Conservation (phyloP, 2,113 vertebrate species). For the Labeo catla region DNA sequence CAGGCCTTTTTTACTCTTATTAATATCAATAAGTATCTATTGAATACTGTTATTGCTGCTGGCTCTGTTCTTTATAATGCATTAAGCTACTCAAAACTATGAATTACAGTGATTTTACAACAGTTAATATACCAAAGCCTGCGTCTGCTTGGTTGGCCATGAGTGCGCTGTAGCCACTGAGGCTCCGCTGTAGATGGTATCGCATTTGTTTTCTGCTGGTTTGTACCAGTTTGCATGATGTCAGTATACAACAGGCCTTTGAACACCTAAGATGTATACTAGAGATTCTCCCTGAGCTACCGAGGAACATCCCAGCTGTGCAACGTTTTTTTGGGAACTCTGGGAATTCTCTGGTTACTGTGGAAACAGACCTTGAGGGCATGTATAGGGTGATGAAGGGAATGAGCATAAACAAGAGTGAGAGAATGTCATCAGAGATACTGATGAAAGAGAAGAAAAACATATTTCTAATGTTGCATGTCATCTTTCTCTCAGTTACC, state of each 20-base stretch:
- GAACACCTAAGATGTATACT: constrained; percentile 14
- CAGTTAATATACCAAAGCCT: neutral
- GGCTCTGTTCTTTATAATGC: neutral
- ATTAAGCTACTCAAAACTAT: neutral
- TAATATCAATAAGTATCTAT: neutral
- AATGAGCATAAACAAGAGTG: constrained; percentile 4
- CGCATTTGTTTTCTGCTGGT: neutral
- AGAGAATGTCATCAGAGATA: constrained; percentile 32
- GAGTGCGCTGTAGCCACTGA: neutral
- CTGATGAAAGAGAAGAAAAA: neutral
- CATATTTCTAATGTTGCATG: constrained; percentile 41
- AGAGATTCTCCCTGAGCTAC: constrained; percentile 27
- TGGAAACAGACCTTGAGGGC: constrained; percentile 59
- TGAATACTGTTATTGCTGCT: neutral
- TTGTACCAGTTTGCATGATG: constrained; percentile 23
- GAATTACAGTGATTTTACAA: neutral
- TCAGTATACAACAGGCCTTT: constrained; percentile 5
- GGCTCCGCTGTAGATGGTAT: neutral
- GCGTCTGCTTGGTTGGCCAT: neutral
- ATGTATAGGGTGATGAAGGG: constrained; percentile 23
- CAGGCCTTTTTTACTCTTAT: neutral
- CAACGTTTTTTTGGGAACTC: constrained; percentile 41
- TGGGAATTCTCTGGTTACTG: constrained; percentile 59
- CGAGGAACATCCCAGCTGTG: constrained; percentile 41
- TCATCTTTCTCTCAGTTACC: constrained; percentile 55